Conservation (phyloP, 2,888 invertebrate genomes). For the Microplitis deprimator region DNA sequence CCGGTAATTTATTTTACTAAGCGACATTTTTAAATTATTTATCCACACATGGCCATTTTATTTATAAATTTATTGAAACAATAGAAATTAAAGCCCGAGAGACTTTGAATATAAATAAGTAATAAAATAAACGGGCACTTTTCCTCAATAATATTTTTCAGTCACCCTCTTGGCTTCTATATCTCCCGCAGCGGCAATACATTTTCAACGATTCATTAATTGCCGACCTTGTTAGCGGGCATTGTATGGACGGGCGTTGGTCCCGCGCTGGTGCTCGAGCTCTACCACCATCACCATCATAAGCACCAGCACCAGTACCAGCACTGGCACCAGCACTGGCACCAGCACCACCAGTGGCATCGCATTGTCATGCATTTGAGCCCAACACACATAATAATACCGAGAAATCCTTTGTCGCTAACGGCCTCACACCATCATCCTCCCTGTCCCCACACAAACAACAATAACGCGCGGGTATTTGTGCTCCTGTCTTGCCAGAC, state of each 20-base stretch:
- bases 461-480: not conserved
- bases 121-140: not conserved
- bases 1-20: not conserved
- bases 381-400: conserved; percentile 55
- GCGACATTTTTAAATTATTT: not conserved
- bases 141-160: not conserved
- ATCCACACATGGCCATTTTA: not conserved
- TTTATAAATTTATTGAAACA: too few relatives aligned
- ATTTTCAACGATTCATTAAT: conserved; percentile 63
- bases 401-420: conserved; percentile 59
- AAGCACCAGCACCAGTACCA: conserved; percentile 22
- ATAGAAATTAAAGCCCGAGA: not conserved
- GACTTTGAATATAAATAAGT: not conserved
- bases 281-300: conserved; percentile 19
- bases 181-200: conserved; percentile 44
- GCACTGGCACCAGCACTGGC: conserved; percentile 23
- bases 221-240: conserved; percentile 64
- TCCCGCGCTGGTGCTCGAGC: conserved; percentile 51
- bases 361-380: conserved; percentile 61
- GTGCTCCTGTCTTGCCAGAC: conserved; percentile 26
- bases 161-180: not conserved
- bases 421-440: conserved; percentile 49
- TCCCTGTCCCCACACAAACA: conserved; percentile 7
- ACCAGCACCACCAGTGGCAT: conserved; percentile 15
- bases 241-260: conserved; percentile 57